Evolutionary conservation across 2,797 vertebrate species (phyloP).

Genomic region (Geotrypetes seraphini): DNA sequence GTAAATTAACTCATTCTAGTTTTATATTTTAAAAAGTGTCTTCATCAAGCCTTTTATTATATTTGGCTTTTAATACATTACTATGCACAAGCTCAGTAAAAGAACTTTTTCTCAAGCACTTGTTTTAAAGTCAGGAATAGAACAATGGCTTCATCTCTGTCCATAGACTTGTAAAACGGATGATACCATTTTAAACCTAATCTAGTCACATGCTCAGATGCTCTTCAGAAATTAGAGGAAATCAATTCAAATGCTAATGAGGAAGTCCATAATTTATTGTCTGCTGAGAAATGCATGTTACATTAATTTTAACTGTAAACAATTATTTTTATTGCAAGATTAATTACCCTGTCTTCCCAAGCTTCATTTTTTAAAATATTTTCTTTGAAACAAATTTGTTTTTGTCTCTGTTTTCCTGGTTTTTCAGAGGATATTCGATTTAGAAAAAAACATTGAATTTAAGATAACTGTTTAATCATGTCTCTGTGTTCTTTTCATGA

Average conservation of each 20-base stretch:
- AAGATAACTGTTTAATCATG: conserved; percentile 44
- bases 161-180: conserved; percentile 9
- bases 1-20: no score
- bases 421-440: conserved; percentile 53
- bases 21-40: no score
- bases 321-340: conserved; percentile 87
- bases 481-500: conserved; percentile 54
- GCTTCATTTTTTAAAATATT: conserved; percentile 67
- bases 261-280: conserved; percentile 82
- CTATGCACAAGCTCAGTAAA: no score
- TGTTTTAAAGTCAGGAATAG: no score
- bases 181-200: conserved; percentile 59
- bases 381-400: conserved; percentile 58
- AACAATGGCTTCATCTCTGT: conserved; percentile 5
- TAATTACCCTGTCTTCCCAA: conserved; percentile 68
- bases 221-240: conserved; percentile 73
- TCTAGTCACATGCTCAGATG: conserved; percentile 68
- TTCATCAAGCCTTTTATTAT: no score
- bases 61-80: no score
- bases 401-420: conserved; percentile 57
- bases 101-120: no score
- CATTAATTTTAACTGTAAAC: conserved; percentile 85
- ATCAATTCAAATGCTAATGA: conserved; percentile 82
- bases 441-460: conserved; percentile 56
- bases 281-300: conserved; percentile 78